These are phyloP conservation scores for Platysteira castanea DNA, from an alignment of 2,113 vertebrate species.

Conservation along the genomic window DNA sequence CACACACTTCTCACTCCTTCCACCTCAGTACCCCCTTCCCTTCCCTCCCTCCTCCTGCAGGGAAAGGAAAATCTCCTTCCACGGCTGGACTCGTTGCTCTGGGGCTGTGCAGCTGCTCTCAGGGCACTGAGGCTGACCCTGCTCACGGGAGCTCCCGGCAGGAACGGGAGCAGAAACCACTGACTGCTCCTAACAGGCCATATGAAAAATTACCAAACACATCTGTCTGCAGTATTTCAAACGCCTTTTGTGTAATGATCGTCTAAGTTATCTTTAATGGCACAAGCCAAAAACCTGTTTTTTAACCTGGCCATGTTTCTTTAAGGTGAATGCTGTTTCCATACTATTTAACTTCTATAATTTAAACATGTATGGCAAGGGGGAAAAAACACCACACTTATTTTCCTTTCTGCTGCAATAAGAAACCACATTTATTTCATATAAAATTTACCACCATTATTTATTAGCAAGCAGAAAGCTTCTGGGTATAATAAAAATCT, in stretches of 20 bases:
- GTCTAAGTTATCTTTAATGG: neutral
- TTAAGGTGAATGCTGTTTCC: neutral
- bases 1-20: neutral
- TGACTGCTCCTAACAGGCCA: neutral
- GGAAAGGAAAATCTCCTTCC: no score
- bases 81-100: accelerated
- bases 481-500: constrained; percentile 29
- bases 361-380: neutral
- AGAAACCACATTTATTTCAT: constrained; percentile 6
- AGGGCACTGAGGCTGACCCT: neutral
- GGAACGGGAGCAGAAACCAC: neutral
- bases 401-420: neutral
- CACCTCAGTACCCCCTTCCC: no score
- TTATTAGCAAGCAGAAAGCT: constrained; percentile 50
- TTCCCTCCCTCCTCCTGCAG: neutral
- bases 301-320: neutral
- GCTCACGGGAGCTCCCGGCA: neutral
- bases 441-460: constrained; percentile 29
- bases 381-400: neutral
- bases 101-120: neutral
- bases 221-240: neutral
- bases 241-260: neutral
- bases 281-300: neutral
- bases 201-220: neutral
- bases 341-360: neutral